Conservation (phyloP, 1,140 invertebrate genomes). For the Diorhabda sublineata region DNA sequence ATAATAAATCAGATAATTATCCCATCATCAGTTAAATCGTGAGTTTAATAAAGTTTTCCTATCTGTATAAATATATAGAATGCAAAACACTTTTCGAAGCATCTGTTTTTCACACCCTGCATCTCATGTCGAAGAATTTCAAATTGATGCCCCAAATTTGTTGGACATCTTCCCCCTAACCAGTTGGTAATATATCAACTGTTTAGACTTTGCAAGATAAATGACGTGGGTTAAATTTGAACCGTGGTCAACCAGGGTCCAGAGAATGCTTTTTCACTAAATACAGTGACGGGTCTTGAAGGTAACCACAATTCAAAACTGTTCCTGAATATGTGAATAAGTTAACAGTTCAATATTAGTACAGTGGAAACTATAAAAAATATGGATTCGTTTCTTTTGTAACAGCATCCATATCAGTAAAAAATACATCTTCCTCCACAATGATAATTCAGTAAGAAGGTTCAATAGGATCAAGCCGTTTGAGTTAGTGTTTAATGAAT, state of each 20-base stretch:
- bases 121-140: slow-evolving; percentile 5
- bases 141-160: slow-evolving; percentile 10
- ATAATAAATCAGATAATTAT: too few relatives aligned
- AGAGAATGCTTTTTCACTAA: neutral
- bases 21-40: too few relatives aligned
- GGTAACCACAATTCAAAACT: neutral
- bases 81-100: neutral
- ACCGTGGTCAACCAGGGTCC: slow-evolving; percentile 11
- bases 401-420: too few relatives aligned
- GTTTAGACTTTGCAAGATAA: slow-evolving; percentile 8
- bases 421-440: too few relatives aligned
- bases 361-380: too few relatives aligned
- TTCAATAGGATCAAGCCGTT: too few relatives aligned
- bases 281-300: neutral
- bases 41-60: too few relatives aligned
- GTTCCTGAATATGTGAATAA: too few relatives aligned
- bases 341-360: too few relatives aligned
- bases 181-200: slow-evolving; percentile 10
- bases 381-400: too few relatives aligned
- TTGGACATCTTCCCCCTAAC: neutral
- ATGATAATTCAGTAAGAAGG: too few relatives aligned
- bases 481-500: too few relatives aligned
- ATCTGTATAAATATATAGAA: neutral
- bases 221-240: slow-evolving; percentile 11
- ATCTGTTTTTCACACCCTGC: neutral